Evolutionary conservation across 2,113 vertebrate species (phyloP).

Genomic region (Melanerpes aurifrons): DNA sequence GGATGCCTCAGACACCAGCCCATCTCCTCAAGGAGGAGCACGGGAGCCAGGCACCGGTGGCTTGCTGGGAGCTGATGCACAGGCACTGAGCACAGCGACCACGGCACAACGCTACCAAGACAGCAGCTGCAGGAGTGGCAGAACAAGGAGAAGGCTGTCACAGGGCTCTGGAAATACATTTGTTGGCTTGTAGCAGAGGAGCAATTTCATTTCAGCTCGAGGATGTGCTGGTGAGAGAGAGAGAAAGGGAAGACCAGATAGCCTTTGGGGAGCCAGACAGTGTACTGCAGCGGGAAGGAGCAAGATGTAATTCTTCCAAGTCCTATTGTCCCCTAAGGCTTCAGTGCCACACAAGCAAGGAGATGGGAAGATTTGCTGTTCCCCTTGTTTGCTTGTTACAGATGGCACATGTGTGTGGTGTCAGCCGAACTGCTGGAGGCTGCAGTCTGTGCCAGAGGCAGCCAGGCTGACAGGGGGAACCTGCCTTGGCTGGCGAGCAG

Average conservation of each 20-base stretch:
- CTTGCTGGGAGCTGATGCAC: accelerated
- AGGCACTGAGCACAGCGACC: not conserved
- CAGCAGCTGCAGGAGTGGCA: not conserved
- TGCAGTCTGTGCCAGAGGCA: not conserved
- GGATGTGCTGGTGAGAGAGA: not conserved
- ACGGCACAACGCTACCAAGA: not conserved
- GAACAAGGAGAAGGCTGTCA: not conserved
- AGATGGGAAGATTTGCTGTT: not conserved
- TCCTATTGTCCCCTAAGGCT: slow-evolving; percentile 11
- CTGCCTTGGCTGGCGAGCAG: accelerated
- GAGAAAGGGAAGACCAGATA: not conserved
- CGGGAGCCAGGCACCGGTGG: not conserved
- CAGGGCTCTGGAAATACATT: not conserved
- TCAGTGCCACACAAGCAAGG: not conserved
- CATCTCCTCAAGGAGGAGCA: not conserved
- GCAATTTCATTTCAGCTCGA: not conserved
- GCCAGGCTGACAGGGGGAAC: not conserved
- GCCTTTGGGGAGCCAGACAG: not conserved
- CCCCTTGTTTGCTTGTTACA: not conserved
- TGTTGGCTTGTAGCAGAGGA: not conserved
- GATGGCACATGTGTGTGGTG: not conserved
- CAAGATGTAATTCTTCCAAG: not conserved
- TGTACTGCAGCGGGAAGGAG: not conserved
- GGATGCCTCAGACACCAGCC: not conserved
- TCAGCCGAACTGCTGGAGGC: not conserved